Evolutionary conservation across 2,888 invertebrate genomes (phyloP), one percentile per base, ranked within the genome.

Genomic region (Agonopterix alstromeriana): DNA sequence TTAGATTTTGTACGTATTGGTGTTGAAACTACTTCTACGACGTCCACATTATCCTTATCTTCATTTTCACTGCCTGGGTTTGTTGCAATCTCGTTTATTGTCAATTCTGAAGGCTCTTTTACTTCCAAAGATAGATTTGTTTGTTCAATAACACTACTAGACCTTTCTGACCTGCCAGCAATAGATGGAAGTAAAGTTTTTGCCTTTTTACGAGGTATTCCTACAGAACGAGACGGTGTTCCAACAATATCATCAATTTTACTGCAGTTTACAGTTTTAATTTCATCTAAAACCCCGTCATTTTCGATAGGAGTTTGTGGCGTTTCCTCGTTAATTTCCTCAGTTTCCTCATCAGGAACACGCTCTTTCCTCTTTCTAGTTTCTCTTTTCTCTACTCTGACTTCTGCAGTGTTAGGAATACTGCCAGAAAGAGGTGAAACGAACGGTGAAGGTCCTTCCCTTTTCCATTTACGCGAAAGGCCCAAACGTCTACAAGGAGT

Each of bases 401-500:
- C 43, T 46, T 68, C 70, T 2, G 47, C 47, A 52, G 38, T 63
- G 12, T 59, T 57, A 2, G 69, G 48, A 35, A 83, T 43, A 41
- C 7, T 38, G 10, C 47, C 47, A 45, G 48, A 36, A 10, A 53
- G 46, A 35, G 87, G 87, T n/a, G 87, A 85, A 46, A 82, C 63
- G 55, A 87, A 86, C 1, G 86, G 86, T 7, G 84, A 83, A 36
- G 70, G 55, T 1, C 79, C 75, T 51, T 62, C 67, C 59, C 77
- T 82, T 54, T 63, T 79, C 79, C 82, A 84, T 50, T 81, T 85
- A 11, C 89, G 79, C 2, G 90, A 90, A 35, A 91, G 70, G 8
- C 91, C 91, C 36, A 90, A 67, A 63, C 90, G 76, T 64, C 90
- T 72, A 57, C 89, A 90, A 12, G 90, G 90, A 44, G 90, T 90